Conservation (phyloP, 2,888 invertebrate genomes). For the Hemicrepidius hirtus region DNA sequence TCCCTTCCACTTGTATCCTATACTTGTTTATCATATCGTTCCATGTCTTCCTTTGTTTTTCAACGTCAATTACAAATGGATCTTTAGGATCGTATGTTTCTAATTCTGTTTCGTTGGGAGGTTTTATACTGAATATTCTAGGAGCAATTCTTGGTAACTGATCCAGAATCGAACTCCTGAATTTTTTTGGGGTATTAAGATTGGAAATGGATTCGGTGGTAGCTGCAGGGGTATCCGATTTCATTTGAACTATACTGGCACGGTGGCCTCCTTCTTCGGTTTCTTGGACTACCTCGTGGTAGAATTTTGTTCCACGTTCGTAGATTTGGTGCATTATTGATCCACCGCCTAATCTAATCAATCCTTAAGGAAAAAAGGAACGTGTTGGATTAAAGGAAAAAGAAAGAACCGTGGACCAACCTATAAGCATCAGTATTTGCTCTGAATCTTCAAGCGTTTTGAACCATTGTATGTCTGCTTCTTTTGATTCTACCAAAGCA, state of each 20-base stretch:
- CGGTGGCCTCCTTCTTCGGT: background rate
- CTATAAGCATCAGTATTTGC: conserved; percentile 51
- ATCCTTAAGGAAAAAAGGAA: conserved; percentile 13
- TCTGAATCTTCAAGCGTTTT: conserved; percentile 40
- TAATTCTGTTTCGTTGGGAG: background rate
- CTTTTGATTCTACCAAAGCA: conserved; percentile 41
- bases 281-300: background rate
- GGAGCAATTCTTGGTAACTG: background rate
- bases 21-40: conserved; percentile 50
- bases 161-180: background rate
- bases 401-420: conserved; percentile 3
- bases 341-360: conserved; percentile 49
- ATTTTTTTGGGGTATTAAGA: background rate
- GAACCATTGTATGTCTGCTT: conserved; percentile 55
- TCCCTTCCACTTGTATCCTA: conserved; percentile 44
- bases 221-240: background rate
- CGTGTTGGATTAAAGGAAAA: too few relatives aligned
- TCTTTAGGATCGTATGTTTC: conserved; percentile 34
- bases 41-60: conserved; percentile 49
- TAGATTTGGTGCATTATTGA: conserved; percentile 46
- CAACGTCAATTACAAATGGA: conserved; percentile 40
- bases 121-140: conserved; percentile 1
- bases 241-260: background rate
- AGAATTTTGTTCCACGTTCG: conserved; percentile 36
- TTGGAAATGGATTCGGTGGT: background rate